These are phyloP conservation scores for Gnatocerus cornutus DNA, from an alignment of 2,888 invertebrate species.

Conservation along the genomic window DNA sequence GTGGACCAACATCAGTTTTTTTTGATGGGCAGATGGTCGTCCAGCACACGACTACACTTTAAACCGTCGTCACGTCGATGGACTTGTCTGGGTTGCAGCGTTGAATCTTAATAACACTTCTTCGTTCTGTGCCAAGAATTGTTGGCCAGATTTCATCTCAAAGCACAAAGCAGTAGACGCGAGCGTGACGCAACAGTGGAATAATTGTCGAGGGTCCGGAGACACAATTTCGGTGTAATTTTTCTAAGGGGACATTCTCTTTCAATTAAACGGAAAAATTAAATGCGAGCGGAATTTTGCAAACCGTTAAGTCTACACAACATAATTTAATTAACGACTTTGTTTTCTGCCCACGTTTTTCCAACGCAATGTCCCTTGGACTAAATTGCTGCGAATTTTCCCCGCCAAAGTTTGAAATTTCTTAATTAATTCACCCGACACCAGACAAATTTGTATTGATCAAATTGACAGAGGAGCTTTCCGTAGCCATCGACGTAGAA, in stretches of 20 bases:
- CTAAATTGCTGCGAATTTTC: no score
- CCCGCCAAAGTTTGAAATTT: no score
- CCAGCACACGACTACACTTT: conserved; percentile 36
- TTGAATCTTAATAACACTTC: conserved; percentile 36
- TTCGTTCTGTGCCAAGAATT: conserved; percentile 35
- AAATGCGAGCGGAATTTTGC: conserved; percentile 1
- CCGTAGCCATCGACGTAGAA: conserved; percentile 51
- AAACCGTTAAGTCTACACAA: neutral
- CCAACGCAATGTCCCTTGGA: no score
- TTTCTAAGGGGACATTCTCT: conserved; percentile 9
- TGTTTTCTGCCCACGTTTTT: no score
- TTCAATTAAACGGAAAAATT: conserved; percentile 24
- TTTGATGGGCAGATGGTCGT: conserved; percentile 44
- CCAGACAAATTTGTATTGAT: conserved; percentile 10
- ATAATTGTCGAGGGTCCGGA: conserved; percentile 20
- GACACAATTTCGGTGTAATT: conserved; percentile 9
- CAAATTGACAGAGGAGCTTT: conserved; percentile 47
- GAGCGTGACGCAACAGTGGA: conserved; percentile 30
- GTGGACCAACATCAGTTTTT: conserved; percentile 27
- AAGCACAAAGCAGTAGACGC: conserved; percentile 34
- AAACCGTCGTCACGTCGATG: conserved; percentile 41
- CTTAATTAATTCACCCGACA: no score
- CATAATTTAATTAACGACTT: neutral
- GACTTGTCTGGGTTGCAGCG: conserved; percentile 30
- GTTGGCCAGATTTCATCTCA: conserved; percentile 33